Evolutionary conservation across 2,797 vertebrate genomes (phyloP), one percentile per base, ranked within the genome.

Genomic region (Acestrorhynchus altus): DNA sequence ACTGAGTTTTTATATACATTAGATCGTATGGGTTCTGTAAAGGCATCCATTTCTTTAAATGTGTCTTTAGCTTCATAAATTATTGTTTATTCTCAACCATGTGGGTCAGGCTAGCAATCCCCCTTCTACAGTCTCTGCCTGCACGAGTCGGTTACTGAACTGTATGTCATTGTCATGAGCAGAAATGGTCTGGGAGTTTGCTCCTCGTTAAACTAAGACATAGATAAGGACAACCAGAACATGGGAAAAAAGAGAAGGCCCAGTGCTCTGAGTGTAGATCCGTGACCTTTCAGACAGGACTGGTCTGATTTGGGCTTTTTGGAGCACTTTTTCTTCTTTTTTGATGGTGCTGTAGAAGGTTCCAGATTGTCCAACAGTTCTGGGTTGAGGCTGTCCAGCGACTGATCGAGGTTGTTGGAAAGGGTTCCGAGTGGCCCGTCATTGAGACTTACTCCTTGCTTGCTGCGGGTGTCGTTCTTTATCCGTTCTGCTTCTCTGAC

Each of bases 251-350:
- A 89, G 86, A 95, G 89, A 89, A 92, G 88, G 83, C 83, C 88
- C 83, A 94, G 87, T 80, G 86, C 89, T 89, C 93, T 71, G 79
- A 93, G 82, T 81, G 93, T 92, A 57, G 92, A 89, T 78, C 92
- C 94, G 28, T 87, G 92, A 81, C 95, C 92, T 90, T 95, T 97
- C 84, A 96, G 93, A 89, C 98, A 99, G 42, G 98, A 96, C 73
- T 94, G 90, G 84, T 97, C 96, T 76, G 96, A 97, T 83, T 95
- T 98, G 83, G 96, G 97, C 91, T 96, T 99, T 92, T 96, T 96
- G 80, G 94, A 95, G 82, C 98, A 99, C 86, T 97, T 96, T 82
- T 97, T 97, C 91, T 96, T 96, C 93, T 96, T 96, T 91, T 94
- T 97, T 78, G 95, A 96, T 59, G 97, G 96, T 0, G 92, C 90